Evolutionary conservation across 2,888 invertebrate genomes (phyloP).

Genomic region (Chromoteleia sp.): DNA sequence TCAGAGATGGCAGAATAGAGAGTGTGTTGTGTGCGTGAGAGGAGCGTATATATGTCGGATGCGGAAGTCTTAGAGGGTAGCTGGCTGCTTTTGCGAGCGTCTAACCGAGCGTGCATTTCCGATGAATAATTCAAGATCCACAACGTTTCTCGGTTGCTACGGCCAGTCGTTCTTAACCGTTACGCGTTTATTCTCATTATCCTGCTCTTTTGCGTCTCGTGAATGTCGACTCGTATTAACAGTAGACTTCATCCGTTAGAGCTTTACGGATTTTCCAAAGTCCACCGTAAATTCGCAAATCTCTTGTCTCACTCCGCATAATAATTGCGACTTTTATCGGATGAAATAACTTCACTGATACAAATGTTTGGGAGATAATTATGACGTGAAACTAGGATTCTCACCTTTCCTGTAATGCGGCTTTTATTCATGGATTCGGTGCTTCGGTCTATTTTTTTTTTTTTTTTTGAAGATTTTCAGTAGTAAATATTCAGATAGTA

Average conservation of each 20-base stretch:
- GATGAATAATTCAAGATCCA: slow-evolving; percentile 82
- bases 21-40: slow-evolving; percentile 16
- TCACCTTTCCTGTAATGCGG: not conserved
- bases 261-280: slow-evolving; percentile 69
- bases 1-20: slow-evolving; percentile 41
- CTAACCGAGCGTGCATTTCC: slow-evolving; percentile 81
- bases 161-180: slow-evolving; percentile 75
- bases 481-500: too few species aligned
- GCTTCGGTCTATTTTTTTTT: not conserved
- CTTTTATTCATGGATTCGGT: not conserved
- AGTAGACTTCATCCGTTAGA: slow-evolving; percentile 67
- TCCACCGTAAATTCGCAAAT: slow-evolving; percentile 65
- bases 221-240: slow-evolving; percentile 70
- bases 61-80: slow-evolving; percentile 71
- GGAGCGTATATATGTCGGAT: slow-evolving; percentile 58
- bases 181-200: slow-evolving; percentile 80
- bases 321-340: slow-evolving; percentile 44
- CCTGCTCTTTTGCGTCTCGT: slow-evolving; percentile 71
- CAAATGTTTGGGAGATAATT: slow-evolving; percentile 36
- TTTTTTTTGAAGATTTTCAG: too few species aligned
- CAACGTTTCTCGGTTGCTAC: slow-evolving; percentile 75
- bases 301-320: slow-evolving; percentile 54
- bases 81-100: slow-evolving; percentile 72
- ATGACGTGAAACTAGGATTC: not conserved
- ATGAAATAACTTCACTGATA: slow-evolving; percentile 27